Percentiles rank a stretch among this genome's conserved stretches.
phyloP scores from a whole-genome alignment of 1,140 invertebrate genomes.

The Zaprionus nigranus region DNA sequence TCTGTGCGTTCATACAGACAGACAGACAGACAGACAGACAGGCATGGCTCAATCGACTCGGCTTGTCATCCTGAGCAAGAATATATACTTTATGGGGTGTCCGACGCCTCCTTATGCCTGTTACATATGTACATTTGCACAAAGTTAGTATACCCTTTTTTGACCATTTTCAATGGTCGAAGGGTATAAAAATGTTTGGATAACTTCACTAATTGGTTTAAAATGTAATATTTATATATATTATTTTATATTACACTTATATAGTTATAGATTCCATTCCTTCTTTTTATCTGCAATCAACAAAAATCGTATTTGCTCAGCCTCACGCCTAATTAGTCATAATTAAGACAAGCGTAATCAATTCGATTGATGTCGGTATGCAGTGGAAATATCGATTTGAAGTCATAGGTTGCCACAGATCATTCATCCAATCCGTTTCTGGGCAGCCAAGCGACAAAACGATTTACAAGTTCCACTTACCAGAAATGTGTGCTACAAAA shows the following conservation, averaged over 20 bases:
- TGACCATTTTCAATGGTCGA: no score
- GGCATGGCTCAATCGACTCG: no score
- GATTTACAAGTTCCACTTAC: not conserved
- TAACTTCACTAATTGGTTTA: no score
- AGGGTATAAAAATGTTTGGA: no score
- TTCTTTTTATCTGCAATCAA: not conserved
- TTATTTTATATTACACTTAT: not conserved
- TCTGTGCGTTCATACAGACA: no score
- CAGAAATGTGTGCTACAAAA: conserved; percentile 21
- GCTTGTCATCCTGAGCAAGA: no score
- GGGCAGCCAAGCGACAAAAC: conserved; percentile 1
- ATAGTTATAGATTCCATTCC: not conserved
- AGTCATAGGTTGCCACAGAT: not conserved
- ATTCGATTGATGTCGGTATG: not conserved
- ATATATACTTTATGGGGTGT: no score
- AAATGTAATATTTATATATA: no score
- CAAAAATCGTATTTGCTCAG: not conserved
- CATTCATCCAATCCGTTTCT: not conserved
- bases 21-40: no score
- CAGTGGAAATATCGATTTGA: not conserved
- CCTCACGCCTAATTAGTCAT: not conserved
- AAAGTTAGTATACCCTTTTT: no score
- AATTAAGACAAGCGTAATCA: conserved; percentile 1
- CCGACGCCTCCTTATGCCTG: no score
- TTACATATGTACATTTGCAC: no score